Base-by-base conservation (phyloP, 1,140 invertebrate species). In the Meloidogyne exigua region DNA sequence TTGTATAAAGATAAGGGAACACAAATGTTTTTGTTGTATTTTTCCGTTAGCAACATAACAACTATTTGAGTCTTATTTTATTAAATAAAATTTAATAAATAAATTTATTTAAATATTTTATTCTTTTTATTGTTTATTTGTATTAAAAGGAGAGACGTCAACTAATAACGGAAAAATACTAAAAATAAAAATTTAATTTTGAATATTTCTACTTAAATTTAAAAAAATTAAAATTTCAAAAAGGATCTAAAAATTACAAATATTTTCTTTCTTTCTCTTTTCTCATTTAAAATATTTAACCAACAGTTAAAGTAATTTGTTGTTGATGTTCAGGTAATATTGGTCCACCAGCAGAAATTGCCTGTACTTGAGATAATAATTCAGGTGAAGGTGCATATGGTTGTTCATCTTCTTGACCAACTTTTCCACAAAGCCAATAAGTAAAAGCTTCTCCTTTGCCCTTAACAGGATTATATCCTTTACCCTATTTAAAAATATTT, bases 391-490 rank as follows among this genome's bases (percentile, higher is more conserved):
- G 49, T 32, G 71, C 49, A 65, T 62, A 73, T 26, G 71, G 42
- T 10, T 32, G 65, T 72, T 76, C 74, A 28, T 76, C 65, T 23
- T 77, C 76, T 15, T 77, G 76, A 23, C 67, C 75, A 15, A 32
- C 25, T 49, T 80, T 79, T n/a, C 79, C 79, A 4, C 72, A 67
- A 15, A 83, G 75, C 82, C 82, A 83, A 62, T 84, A 83, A 13
- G 82, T 84, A 49, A 65, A 74, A 28, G 74, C 71, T 28, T 81
- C 68, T 15, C 82, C 82, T 69, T 79, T 81, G 64, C 82, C 80
- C 80, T 82, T 57, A 69, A 81, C 12, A 23, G 44, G 36, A 67
- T 63, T 26, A 73, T 75, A 76, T 77, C 49, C 18, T 36, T 67
- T 63, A 63, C 76, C 28, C 32, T 72, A n/a, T 66, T n/a, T 18